These are phyloP conservation scores for Andrena fulva DNA, from an alignment of 2,888 invertebrate genomes.

Conservation along the genomic window DNA sequence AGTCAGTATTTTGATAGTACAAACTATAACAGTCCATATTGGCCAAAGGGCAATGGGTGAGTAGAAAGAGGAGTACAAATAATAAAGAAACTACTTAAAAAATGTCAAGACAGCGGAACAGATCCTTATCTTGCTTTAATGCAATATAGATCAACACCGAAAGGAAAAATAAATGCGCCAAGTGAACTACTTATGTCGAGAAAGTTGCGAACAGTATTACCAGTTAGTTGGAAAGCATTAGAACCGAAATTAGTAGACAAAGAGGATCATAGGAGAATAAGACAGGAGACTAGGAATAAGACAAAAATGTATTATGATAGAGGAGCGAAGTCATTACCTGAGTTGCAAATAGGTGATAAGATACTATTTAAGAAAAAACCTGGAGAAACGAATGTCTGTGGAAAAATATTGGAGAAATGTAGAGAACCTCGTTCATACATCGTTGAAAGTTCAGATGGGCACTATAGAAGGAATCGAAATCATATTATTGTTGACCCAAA, in stretches of 20 bases:
- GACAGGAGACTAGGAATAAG: neutral
- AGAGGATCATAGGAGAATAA: neutral
- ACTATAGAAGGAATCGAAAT: no score
- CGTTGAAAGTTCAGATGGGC: no score
- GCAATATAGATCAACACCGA: neutral
- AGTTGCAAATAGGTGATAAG: neutral
- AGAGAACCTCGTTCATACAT: no score
- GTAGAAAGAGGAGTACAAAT: neutral
- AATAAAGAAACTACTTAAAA: neutral
- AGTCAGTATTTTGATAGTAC: no score
- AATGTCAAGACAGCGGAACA: neutral
- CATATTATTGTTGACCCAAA: no score
- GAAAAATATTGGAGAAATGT: no score
- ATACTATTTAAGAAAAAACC: neutral
- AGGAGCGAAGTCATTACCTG: neutral
- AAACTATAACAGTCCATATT: no score
- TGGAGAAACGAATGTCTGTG: no score
- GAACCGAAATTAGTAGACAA: neutral
- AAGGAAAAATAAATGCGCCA: neutral
- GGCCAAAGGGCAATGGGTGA: neutral
- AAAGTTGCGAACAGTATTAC: neutral
- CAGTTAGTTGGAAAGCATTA: neutral
- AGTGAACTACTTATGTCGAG: neutral
- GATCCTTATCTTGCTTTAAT: conserved; percentile 1
- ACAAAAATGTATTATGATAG: neutral